These are phyloP conservation scores for Trichoplax adhaerens DNA, from an alignment of 37 sponge, comb jelly and placozoan species.

Conservation along the genomic window DNA sequence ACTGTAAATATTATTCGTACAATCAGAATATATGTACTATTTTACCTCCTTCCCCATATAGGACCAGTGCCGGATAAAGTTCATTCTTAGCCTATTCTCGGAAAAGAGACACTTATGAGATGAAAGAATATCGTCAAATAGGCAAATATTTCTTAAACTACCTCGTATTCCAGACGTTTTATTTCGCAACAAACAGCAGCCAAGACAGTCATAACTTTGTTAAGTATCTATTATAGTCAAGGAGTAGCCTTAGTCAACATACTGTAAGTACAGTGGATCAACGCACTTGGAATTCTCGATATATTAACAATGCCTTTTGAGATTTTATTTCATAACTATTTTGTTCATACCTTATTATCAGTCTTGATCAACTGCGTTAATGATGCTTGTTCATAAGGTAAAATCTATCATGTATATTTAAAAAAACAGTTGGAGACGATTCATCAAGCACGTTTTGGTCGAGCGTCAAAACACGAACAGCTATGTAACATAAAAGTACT, in stretches of 20 bases:
- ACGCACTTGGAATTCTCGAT: no score
- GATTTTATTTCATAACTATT: neutral
- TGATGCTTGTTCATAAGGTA: conserved; percentile 63
- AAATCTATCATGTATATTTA: conserved; percentile 11
- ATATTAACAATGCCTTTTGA: neutral
- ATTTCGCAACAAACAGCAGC: conserved; percentile 87
- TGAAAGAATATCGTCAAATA: conserved; percentile 1
- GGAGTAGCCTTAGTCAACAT: no score
- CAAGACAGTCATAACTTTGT: conserved; percentile 83
- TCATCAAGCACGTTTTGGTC: no score
- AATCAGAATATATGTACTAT: neutral
- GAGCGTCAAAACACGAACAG: no score
- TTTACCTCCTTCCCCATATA: conserved; percentile 82
- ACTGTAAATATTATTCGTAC: no score
- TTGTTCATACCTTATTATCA: conserved; percentile 57
- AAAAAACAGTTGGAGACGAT: neutral
- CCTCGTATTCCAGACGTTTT: conserved; percentile 48
- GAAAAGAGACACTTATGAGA: neutral
- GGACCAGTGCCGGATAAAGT: conserved; percentile 60
- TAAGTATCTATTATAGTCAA: conserved; percentile 28
- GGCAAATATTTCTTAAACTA: conserved; percentile 12
- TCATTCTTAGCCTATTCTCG: conserved; percentile 36
- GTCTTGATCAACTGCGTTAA: conserved; percentile 64
- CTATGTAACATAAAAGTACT: no score
- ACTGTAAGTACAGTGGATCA: no score